These are phyloP conservation scores for Bostrychus sinensis DNA, from an alignment of 2,113 vertebrate species.

Conservation along the genomic window DNA sequence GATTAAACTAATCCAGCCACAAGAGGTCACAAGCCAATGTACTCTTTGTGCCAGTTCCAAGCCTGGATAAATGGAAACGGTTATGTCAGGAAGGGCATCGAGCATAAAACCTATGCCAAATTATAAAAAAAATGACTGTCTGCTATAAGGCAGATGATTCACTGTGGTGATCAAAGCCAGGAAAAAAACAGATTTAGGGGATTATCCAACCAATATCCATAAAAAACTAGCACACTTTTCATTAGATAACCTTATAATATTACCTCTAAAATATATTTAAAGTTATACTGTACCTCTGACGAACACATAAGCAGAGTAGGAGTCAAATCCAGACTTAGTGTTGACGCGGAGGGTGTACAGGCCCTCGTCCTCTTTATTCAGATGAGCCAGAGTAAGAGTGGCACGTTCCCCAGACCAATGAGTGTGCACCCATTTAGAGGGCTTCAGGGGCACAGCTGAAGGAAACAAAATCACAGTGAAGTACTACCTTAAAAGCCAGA, in stretches of 20 bases:
- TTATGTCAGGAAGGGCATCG: too few species aligned
- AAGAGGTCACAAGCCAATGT: too few species aligned
- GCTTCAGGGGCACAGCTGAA: conserved; percentile 84
- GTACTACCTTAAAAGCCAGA: background rate
- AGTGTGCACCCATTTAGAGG: conserved; percentile 90
- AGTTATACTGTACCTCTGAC: conserved; percentile 84
- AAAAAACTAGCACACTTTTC: background rate
- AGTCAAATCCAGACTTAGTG: conserved; percentile 93
- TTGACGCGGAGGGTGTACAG: conserved; percentile 89
- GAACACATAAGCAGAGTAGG: conserved; percentile 91
- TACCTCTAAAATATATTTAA: background rate
- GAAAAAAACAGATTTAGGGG: too few species aligned
- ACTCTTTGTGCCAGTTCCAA: too few species aligned
- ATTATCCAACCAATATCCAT: too few species aligned
- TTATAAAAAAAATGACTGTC: too few species aligned
- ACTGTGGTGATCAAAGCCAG: too few species aligned
- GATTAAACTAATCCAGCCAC: too few species aligned
- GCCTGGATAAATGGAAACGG: too few species aligned
- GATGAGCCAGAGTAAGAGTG: conserved; percentile 87
- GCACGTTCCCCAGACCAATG: conserved; percentile 92
- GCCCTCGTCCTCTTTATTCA: conserved; percentile 98
- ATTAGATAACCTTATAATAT: too few species aligned
- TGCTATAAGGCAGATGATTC: too few species aligned
- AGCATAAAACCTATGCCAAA: too few species aligned
- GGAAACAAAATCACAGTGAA: background rate